Base-by-base conservation (phyloP, 1,140 invertebrate species). In the Latrodectus geometricus region DNA sequence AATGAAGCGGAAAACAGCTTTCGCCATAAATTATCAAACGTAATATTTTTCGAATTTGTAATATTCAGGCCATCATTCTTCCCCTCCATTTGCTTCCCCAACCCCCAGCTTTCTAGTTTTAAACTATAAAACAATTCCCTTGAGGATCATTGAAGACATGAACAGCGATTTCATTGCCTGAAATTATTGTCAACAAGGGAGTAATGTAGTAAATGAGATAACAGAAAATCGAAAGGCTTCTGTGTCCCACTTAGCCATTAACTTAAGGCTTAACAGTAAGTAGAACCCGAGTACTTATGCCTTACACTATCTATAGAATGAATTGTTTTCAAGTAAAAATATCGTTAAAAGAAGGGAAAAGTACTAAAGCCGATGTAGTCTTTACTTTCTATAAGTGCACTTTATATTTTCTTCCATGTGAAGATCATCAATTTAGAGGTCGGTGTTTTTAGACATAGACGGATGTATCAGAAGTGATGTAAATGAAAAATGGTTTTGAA, bases 181-280 rank as follows among this genome's bases (percentile, higher is more conserved):
- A 48, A 83, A 49, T 83, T 83, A 83, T 74, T 73, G 70, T n/a
- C 52, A 72, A 21, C 78, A 54, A 50, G 80, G 80, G 80, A 74
- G 68, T 68, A 74, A 83, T 83, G 80, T 72, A 74, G 4, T 74
- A 83, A 83, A 83, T 56, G 80, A 83, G 80, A 83, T 83, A 83
- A 83, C 69, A 74, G 70, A n/a, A 52, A 65, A 74, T 65, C 78
- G 56, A 70, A 61, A 61, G 70, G 78, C 68, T 49, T 69, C 68
- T 81, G 70, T 81, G 66, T 81, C 70, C 68, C 68, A 66, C 70
- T 70, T 50, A 56, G 48, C 66, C 78, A 81, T 81, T 81, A 81
- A 81, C 66, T 81, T 81, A 81, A 81, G 52, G 21, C 76, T 68
- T 50, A n/a, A 17, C 14, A 15, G 23, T 68, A 78, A 78, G 76